These are phyloP conservation scores for Eulimnadia texana DNA, from an alignment of 1,140 invertebrate genomes.

Conservation along the genomic window DNA sequence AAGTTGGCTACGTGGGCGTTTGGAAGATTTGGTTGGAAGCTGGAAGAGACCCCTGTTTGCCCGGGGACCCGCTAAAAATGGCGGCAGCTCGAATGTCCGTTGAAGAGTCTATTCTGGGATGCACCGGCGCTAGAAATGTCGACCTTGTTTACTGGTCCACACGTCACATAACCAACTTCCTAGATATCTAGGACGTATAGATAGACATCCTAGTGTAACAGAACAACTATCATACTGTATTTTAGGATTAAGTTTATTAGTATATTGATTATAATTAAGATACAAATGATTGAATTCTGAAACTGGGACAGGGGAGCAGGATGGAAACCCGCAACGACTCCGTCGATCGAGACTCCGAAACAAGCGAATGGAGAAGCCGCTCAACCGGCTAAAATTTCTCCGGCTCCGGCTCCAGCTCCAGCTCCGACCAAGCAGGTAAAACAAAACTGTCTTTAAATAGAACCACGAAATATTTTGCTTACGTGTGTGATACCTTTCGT, in stretches of 20 bases:
- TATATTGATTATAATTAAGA: too few species aligned
- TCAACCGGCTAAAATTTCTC: slow-evolving; percentile 68
- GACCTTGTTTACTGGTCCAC: background rate
- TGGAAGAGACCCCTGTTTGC: too few species aligned
- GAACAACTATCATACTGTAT: too few species aligned
- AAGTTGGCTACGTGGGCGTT: too few species aligned
- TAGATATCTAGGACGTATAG: too few species aligned
- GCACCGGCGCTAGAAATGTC: background rate
- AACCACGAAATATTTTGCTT: too few species aligned
- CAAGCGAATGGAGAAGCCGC: slow-evolving; percentile 19
- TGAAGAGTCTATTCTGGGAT: background rate
- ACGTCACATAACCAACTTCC: too few species aligned
- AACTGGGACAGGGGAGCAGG: slow-evolving; percentile 16
- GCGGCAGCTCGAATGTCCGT: background rate
- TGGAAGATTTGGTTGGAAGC: too few species aligned
- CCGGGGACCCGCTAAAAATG: background rate
- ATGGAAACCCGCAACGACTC: slow-evolving; percentile 33
- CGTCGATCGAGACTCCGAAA: slow-evolving; percentile 27
- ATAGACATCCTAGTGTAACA: too few species aligned
- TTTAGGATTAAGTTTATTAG: background rate
- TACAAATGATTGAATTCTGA: background rate
- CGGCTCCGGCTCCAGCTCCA: too few species aligned
- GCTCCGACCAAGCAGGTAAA: slow-evolving; percentile 48
- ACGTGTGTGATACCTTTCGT: background rate
- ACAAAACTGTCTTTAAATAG: background rate